Conservation (phyloP, 2,113 vertebrate species). For the Machaerirhynchus nigripectus region DNA sequence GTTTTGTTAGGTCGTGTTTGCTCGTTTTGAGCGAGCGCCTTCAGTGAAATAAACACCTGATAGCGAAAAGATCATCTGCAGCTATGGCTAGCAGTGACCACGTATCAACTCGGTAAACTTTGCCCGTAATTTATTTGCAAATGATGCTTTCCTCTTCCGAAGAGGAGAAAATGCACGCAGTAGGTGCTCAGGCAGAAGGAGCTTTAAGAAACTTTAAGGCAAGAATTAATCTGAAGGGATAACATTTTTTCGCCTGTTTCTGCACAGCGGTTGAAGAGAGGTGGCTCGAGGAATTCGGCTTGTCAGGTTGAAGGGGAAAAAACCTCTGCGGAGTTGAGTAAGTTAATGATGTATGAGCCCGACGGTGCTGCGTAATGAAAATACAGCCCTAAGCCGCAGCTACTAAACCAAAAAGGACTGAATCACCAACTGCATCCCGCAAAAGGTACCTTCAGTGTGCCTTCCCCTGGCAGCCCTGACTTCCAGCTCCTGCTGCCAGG, state of each 20-base stretch:
- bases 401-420: neutral
- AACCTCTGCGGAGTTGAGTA: neutral
- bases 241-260: neutral
- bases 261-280: neutral
- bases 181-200: neutral
- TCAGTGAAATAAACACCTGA: neutral
- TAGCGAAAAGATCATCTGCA: neutral
- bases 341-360: neutral
- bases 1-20: neutral
- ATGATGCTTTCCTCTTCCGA: neutral
- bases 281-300: neutral
- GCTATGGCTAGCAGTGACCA: neutral
- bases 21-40: neutral
- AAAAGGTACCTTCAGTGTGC: fast-evolving
- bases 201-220: neutral
- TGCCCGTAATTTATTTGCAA: neutral
- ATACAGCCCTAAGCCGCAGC: neutral
- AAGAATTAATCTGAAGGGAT: neutral
- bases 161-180: neutral
- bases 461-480: neutral
- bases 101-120: neutral
- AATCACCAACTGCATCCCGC: neutral
- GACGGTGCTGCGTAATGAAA: neutral
- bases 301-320: neutral
- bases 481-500: neutral